phyloP scores from a whole-genome alignment of 1,140 invertebrate genomes.

The Pseudomyrmex cubaensis region DNA sequence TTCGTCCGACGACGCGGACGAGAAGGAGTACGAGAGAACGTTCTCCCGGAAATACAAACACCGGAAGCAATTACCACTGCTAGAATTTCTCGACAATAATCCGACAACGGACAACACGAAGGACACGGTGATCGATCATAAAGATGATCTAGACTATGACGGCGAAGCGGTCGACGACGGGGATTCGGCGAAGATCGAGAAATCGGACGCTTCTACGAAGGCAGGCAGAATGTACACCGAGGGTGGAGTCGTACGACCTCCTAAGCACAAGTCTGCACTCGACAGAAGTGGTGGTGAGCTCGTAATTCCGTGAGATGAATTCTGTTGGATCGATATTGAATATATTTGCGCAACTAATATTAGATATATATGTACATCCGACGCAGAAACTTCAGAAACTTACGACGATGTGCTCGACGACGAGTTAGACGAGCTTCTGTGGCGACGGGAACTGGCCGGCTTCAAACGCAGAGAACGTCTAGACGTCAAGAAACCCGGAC shows the following conservation, averaged over 20 bases:
- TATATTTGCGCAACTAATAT: too few relatives aligned
- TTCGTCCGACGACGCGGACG: not conserved
- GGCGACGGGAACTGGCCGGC: conserved; percentile 84
- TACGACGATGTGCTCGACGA: conserved; percentile 62
- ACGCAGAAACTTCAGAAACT: conserved; percentile 41
- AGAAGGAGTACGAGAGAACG: conserved; percentile 79
- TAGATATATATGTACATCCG: not conserved
- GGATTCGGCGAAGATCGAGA: conserved; percentile 69
- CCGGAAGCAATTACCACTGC: conserved; percentile 25
- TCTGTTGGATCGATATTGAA: too few relatives aligned
- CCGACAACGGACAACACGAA: conserved; percentile 30
- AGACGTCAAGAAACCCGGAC: conserved; percentile 98
- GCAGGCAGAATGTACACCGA: conserved; percentile 86
- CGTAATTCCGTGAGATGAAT: not conserved
- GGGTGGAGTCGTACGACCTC: conserved; percentile 87
- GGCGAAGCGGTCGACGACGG: conserved; percentile 80
- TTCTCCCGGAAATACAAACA: conserved; percentile 77
- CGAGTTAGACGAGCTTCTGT: conserved; percentile 75
- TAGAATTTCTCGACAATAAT: conserved; percentile 3
- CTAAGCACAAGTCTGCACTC: conserved; percentile 2
- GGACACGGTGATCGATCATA: conserved; percentile 83
- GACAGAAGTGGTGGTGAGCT: conserved; percentile 46
- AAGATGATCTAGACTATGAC: conserved; percentile 56
- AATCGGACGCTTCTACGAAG: not conserved
- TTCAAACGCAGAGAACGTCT: conserved; percentile 94